Base-by-base conservation (phyloP, 1,140 invertebrate species). In the Bilobella aurantiaca region DNA sequence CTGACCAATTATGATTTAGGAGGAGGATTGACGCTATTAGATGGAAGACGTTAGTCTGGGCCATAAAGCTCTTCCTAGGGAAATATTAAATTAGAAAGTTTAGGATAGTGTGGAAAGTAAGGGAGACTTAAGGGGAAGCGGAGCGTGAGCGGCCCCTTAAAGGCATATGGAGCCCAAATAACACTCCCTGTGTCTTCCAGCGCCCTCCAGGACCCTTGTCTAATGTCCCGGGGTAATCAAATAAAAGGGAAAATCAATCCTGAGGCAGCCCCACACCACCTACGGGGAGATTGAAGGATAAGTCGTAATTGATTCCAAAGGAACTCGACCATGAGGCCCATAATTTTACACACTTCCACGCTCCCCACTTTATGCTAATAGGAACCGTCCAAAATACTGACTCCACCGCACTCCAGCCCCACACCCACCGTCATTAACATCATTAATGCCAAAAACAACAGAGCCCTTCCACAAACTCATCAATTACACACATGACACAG, bases 51-150 rank as follows among this genome's bases (percentile, higher is more conserved):
- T 53, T 53, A 53, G 49, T 53, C 49, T 23, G 21, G 12, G 12
- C 49, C 49, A 53, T 53, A 53, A 53, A 53, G 23, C 23, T 3
- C 49, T 23, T 53, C 49, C 12, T 53, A 53, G 12, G 12, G 25
- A 53, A 53, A 53, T 53, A 53, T 53, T 53, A 53, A 53, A 53
- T 53, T 53, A 57, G 42, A 56, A 64, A 49, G 23, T 62, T 28
- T 28, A 16, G 28, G 62, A 34, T 46, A 59, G 28, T 29, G 57
- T 30, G 21, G 57, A 65, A 59, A 57, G 62, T 57, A 25, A 59
- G 58, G 8, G n/a, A 25, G 30, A 14, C 5, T n/a, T 27, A n/a
- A 18, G 42, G 23, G 31, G 63, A 65, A 59, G 47, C 53, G 59
- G 47, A 65, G 63, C 21, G 46, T 34, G 57, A 65, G 49, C 14